phyloP scores from a whole-genome alignment of 2,888 invertebrate species.

The Meteorus colon region DNA sequence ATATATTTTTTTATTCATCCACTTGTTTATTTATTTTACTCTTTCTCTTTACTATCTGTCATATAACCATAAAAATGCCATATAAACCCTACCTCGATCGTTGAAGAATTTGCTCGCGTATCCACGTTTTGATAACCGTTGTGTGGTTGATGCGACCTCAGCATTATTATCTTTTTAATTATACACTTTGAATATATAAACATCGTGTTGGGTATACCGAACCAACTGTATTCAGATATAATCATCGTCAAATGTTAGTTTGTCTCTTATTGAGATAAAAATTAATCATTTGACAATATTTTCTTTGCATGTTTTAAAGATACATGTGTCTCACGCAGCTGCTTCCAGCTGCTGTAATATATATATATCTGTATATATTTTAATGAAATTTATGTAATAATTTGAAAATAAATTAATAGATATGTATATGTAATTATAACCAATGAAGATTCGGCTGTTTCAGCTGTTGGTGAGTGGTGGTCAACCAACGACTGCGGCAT shows the following conservation, averaged over 20 bases:
- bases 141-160: constrained; percentile 10
- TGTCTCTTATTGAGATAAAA: background rate
- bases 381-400: background rate
- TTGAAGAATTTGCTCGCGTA: constrained; percentile 25
- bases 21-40: constrained; percentile 24
- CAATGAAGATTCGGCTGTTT: constrained; percentile 60
- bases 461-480: constrained; percentile 85
- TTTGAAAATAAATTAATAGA: constrained; percentile 32
- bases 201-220: background rate
- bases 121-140: constrained; percentile 19
- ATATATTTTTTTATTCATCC: constrained; percentile 7
- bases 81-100: constrained; percentile 3
- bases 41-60: constrained; percentile 18
- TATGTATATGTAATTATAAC: constrained; percentile 30
- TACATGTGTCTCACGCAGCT: background rate
- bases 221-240: constrained; percentile 9
- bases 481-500: constrained; percentile 81
- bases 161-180: constrained; percentile 22
- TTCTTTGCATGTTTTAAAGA: background rate
- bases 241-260: constrained; percentile 4
- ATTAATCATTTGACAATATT: background rate
- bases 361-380: background rate
- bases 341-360: background rate
- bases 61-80: constrained; percentile 32
- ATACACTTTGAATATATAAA: background rate